Conservation (phyloP, 2,797 vertebrate genomes). For the Eulemur coronatus region DNA sequence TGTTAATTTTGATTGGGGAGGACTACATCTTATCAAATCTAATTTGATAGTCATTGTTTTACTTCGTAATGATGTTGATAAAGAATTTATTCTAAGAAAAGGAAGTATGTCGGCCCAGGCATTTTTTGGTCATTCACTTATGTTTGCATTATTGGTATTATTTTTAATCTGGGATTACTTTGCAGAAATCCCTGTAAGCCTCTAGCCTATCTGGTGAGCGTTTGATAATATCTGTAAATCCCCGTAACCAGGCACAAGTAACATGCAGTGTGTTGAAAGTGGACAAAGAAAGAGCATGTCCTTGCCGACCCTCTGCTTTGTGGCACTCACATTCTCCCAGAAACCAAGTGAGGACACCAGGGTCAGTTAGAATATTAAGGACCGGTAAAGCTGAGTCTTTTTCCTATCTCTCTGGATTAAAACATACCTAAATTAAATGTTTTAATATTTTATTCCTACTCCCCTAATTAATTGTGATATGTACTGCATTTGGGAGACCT, state of each 20-base stretch:
- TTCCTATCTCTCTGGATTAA: neutral
- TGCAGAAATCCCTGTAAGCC: neutral
- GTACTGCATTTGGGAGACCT: neutral
- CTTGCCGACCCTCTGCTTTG: neutral
- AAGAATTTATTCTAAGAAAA: neutral
- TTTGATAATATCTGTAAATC: neutral
- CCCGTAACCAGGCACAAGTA: neutral
- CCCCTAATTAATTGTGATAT: neutral
- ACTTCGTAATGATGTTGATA: neutral
- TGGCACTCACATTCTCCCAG: neutral
- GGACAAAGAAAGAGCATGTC: neutral
- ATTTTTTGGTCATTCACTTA: neutral
- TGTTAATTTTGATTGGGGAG: neutral
- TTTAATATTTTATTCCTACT: neutral
- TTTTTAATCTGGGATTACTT: conserved; percentile 14
- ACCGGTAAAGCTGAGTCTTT: neutral
- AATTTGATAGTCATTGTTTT: neutral
- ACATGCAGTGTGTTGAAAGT: neutral
- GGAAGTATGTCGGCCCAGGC: neutral
- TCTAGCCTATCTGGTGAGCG: neutral
- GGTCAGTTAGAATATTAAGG: neutral
- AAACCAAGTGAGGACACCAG: neutral
- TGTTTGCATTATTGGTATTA: neutral
- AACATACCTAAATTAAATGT: neutral
- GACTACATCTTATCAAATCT: neutral